A percentile compares a stretch with the other conserved stretches of the same genome.
Conservation (phyloP, 1,140 invertebrate species). For the Procambarus virginalis region DNA sequence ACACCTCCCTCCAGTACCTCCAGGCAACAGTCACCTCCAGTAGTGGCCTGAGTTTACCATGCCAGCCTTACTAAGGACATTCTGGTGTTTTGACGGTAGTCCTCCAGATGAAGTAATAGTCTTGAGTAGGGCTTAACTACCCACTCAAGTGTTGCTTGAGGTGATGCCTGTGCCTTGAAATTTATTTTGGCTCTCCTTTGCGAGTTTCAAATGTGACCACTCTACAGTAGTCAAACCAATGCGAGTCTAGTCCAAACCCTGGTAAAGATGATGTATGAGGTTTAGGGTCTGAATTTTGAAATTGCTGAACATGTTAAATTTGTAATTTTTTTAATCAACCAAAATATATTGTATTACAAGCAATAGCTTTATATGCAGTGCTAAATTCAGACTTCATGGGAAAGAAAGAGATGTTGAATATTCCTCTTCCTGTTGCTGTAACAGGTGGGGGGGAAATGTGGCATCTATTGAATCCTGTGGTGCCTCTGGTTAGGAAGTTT, state of each 20-base stretch:
- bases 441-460: background rate
- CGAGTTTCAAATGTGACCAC: constrained; percentile 2
- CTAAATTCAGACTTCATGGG: background rate
- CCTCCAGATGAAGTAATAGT: constrained; percentile 6
- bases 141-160: constrained; percentile 46
- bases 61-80: constrained; percentile 52
- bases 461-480: constrained; percentile 8
- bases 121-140: constrained; percentile 3
- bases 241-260: constrained; percentile 58
- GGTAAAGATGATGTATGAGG: constrained; percentile 26
- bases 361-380: background rate
- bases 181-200: constrained; percentile 31
- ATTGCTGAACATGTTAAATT: too few relatives aligned
- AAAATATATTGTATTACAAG: background rate
- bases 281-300: constrained; percentile 28
- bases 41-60: constrained; percentile 44
- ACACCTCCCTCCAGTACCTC: constrained; percentile 31
- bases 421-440: background rate
- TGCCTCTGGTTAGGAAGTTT: constrained; percentile 18
- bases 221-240: constrained; percentile 24
- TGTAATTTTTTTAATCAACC: too few relatives aligned
- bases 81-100: constrained; percentile 15
- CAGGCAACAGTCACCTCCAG: constrained; percentile 55
- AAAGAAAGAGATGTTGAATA: background rate
- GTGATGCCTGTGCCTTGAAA: constrained; percentile 64